These are phyloP conservation scores for Lycodopsis pacificus DNA, from an alignment of 2,797 vertebrate genomes.

Conservation along the genomic window DNA sequence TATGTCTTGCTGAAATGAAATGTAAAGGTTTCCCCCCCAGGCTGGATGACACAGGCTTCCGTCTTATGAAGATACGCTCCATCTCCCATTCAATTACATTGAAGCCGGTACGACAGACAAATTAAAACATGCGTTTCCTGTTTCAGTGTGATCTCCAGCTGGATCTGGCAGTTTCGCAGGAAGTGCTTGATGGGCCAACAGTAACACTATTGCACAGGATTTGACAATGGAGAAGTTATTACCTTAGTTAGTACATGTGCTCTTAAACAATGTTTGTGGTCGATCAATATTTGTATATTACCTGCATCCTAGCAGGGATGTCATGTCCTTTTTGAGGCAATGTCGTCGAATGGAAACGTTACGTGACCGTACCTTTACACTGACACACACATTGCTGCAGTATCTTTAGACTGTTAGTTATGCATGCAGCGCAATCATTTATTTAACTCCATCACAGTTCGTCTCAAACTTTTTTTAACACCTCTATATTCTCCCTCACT, in stretches of 20 bases:
- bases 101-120: neutral
- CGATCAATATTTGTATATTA: neutral
- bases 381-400: constrained; percentile 6
- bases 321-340: neutral
- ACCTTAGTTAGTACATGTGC: neutral
- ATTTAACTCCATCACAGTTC: constrained; percentile 36
- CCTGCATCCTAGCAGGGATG: neutral
- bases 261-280: neutral
- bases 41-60: neutral
- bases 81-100: neutral
- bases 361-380: neutral
- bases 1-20: neutral
- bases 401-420: constrained; percentile 29
- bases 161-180: neutral
- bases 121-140: neutral
- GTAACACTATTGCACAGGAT: neutral
- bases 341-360: neutral
- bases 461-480: constrained; percentile 26
- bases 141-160: constrained; percentile 3
- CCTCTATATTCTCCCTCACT: constrained; percentile 29
- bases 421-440: constrained; percentile 18
- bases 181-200: neutral
- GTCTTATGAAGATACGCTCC: neutral
- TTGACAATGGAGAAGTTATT: neutral
- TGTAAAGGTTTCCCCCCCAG: neutral